Evolutionary conservation across 2,113 vertebrate genomes (phyloP).

Genomic region (Sinocyclocheilus anophthalmus): DNA sequence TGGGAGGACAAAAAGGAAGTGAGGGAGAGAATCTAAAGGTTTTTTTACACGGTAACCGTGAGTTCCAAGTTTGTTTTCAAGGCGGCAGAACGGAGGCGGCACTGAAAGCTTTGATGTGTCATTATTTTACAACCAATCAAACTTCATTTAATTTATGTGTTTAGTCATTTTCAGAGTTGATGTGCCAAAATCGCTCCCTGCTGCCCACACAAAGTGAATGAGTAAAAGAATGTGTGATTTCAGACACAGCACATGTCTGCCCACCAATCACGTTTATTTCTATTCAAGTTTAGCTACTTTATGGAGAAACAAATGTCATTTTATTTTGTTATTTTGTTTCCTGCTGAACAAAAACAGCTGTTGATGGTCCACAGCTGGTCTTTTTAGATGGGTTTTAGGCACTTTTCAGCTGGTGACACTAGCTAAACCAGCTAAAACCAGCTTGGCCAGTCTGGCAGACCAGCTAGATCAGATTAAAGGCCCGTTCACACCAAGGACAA

Average conservation of each 20-base stretch:
- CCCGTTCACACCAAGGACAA: too few species aligned
- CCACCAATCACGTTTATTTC: constrained; percentile 9
- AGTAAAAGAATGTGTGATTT: not conserved
- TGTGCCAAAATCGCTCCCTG: not conserved
- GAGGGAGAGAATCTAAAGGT: not conserved
- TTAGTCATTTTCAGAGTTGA: not conserved
- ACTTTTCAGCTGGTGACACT: not conserved
- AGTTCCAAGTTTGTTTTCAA: not conserved
- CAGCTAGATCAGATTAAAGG: not conserved
- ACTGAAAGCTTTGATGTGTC: not conserved
- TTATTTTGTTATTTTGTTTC: not conserved
- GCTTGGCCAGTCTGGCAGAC: not conserved
- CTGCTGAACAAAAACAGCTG: not conserved
- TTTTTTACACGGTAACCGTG: not conserved
- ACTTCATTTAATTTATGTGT: not conserved
- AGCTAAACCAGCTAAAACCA: not conserved
- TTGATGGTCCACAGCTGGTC: not conserved
- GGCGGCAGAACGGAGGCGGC: not conserved
- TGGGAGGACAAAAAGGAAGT: constrained; percentile 10
- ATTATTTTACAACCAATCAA: not conserved
- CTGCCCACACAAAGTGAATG: not conserved
- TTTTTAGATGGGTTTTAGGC: not conserved
- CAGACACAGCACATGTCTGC: constrained; percentile 1
- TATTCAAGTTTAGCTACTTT: not conserved
- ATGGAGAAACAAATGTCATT: not conserved